phyloP scores from a whole-genome alignment of 1,140 invertebrate species.

The Melipona quadrifasciata region DNA sequence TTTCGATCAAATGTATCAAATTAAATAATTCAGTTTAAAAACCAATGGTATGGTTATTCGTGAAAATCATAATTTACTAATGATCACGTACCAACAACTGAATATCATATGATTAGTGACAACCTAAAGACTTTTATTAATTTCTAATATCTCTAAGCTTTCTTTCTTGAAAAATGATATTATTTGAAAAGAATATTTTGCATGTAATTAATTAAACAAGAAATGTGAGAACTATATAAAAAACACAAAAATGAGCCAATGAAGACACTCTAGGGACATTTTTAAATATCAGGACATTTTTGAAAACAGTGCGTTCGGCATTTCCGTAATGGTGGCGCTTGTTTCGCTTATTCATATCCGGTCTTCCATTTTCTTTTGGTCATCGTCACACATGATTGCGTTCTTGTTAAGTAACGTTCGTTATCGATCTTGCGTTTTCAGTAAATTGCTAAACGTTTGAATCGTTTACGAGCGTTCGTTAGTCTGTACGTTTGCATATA shows the following conservation, averaged over 20 bases:
- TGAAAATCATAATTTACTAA: too few species aligned
- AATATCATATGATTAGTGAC: too few species aligned
- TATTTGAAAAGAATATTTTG: neutral
- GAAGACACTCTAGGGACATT: neutral
- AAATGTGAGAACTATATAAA: neutral
- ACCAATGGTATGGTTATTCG: too few species aligned
- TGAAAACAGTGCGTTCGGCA: neutral
- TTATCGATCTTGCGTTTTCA: constrained; percentile 38
- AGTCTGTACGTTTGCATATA: constrained; percentile 49
- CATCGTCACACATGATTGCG: constrained; percentile 41
- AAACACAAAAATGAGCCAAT: neutral
- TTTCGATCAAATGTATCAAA: too few species aligned
- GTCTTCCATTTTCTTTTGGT: constrained; percentile 58
- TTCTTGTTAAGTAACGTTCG: constrained; percentile 19
- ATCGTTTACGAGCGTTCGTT: constrained; percentile 29
- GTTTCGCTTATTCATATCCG: constrained; percentile 20
- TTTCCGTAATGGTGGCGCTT: constrained; percentile 5
- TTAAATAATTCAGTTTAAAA: too few species aligned
- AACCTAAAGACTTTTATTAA: too few species aligned
- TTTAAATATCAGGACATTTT: too few species aligned
- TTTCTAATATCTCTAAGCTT: neutral
- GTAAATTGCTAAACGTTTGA: constrained; percentile 32
- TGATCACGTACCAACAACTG: too few species aligned
- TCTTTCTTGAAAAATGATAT: neutral
- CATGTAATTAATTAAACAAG: neutral